Base-by-base conservation (phyloP, 2,113 vertebrate species). In the Recurvirostra avosetta region DNA sequence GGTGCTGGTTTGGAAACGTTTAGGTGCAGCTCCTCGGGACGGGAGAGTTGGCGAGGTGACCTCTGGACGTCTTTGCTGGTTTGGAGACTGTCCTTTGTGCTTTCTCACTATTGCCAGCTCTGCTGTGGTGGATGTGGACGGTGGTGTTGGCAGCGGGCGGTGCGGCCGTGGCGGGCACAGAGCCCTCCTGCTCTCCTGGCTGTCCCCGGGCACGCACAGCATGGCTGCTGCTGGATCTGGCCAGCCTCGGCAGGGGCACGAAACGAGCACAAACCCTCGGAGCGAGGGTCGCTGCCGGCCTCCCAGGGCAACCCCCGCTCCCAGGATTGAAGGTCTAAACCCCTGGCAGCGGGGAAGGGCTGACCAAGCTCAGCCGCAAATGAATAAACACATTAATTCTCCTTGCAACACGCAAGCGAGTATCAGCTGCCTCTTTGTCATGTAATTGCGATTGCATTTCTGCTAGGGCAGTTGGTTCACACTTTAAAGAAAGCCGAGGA, bases 81-180 rank as follows among this genome's bases (percentile, higher is more conserved):
- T 22, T 74, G 81, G 75, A 81, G 49, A 40, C 30, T 13, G 21
- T 32, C 38, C 38, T 49, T 70, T 8, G 7, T 0, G 4, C 36
- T 68, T 82, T 41, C 27, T 84, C 0, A 0, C 62, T 55, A 2
- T 59, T 71, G 67, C 38, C 45, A 6, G n/a, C 43, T 76, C 38
- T 1, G 3, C 63, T 0, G 0, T 43, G 34, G 74, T 26, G 56
- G 36, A 8, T 12, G 5, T 10, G n/a, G 52, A 6, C 0, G 3
- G 29, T 25, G 65, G 59, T 43, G n/a, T 55, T 68, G 71, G 50
- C 62, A n/a, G 91, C 1, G 4, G 53, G 14, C 7, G 3, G 14
- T 17, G n/a, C 32, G 26, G 50, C 53, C 3, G 0, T 1, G 3
- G 38, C 11, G 22, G 22, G 49, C 12, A 12, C 20, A 8, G 70